Base-by-base conservation (phyloP, 2,888 invertebrate species). In the Troides oblongomaculatus region DNA sequence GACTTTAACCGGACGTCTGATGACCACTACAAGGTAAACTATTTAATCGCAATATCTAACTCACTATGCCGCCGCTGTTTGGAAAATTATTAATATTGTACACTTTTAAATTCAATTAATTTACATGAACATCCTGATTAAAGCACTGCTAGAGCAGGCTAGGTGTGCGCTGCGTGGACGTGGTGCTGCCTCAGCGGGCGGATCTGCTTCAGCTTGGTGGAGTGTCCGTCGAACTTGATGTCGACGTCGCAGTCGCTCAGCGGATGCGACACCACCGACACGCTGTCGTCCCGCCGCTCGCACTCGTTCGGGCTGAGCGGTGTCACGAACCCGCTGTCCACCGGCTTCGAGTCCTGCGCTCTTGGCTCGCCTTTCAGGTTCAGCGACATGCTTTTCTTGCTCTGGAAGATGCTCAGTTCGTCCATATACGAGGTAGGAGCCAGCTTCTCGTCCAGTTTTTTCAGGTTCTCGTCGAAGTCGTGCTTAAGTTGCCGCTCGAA, bases 221-320 rank as follows among this genome's bases (percentile, higher is more conserved):
- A 96, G 21, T 91, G 92, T 8, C 96, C 97, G 77, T 96, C 96
- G 79, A 95, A 97, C 73, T 95, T 96, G 62, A 97, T 96, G 79
- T 95, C 96, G 0, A 97, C 96, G 80, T 96, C 97, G 71, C 95
- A 95, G 78, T 96, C 95, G 74, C 96, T 96, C 5, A 97, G 80
- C 0, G 97, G 97, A 87, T 97, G 97, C 64, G 94, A 94, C 1
- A 92, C 80, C 0, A 87, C 82, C 0, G 93, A 93, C 53, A 84
- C 84, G 0, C 80, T 81, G 18, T 93, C 93, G 5, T 88, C 86
- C 71, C 83, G 90, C 65, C 78, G 88, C 14, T 90, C 92, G 1
- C 82, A 87, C 0, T 90, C 91, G n/a, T 85, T 85, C 2, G 95
- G 95, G 71, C 93, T 94, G 12, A 94, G 76, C 0, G 95, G 95